Evolutionary conservation across 2,888 invertebrate genomes (phyloP).

Genomic region (Perizoma affinitatum): DNA sequence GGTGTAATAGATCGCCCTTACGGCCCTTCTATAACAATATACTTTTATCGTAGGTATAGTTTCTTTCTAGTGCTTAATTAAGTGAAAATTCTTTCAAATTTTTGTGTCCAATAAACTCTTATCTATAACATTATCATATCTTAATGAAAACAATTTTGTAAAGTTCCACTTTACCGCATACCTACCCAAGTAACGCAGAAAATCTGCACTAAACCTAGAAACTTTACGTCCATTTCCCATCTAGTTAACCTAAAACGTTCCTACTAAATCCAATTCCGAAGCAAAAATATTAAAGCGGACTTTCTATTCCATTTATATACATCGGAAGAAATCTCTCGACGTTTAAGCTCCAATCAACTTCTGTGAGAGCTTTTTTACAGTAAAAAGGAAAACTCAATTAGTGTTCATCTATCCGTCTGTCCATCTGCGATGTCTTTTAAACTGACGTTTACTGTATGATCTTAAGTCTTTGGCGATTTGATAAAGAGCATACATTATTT

Average conservation of each 20-base stretch:
- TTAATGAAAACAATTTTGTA: too few relatives aligned
- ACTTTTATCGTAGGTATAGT: too few relatives aligned
- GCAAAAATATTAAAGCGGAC: constrained; percentile 30
- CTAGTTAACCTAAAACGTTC: constrained; percentile 7
- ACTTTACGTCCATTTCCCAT: neutral
- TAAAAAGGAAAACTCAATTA: constrained; percentile 40
- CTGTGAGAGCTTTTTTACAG: constrained; percentile 37
- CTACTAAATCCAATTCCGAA: constrained; percentile 14
- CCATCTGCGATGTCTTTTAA: constrained; percentile 19
- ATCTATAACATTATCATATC: too few relatives aligned
- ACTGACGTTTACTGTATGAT: constrained; percentile 5
- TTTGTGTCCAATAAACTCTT: too few relatives aligned
- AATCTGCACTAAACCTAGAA: neutral
- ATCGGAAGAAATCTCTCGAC: constrained; percentile 30
- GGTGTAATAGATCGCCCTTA: too few relatives aligned
- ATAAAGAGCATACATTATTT: too few relatives aligned
- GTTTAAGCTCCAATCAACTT: constrained; percentile 40
- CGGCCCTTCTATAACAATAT: too few relatives aligned
- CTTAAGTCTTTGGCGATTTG: neutral
- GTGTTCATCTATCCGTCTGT: constrained; percentile 29
- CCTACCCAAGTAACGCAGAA: too few relatives aligned
- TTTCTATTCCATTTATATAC: constrained; percentile 38
- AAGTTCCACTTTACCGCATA: too few relatives aligned
- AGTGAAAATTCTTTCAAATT: too few relatives aligned
- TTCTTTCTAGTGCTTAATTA: too few relatives aligned